Base-by-base conservation (phyloP, 2,888 invertebrate genomes). In the Buathra laborator region DNA sequence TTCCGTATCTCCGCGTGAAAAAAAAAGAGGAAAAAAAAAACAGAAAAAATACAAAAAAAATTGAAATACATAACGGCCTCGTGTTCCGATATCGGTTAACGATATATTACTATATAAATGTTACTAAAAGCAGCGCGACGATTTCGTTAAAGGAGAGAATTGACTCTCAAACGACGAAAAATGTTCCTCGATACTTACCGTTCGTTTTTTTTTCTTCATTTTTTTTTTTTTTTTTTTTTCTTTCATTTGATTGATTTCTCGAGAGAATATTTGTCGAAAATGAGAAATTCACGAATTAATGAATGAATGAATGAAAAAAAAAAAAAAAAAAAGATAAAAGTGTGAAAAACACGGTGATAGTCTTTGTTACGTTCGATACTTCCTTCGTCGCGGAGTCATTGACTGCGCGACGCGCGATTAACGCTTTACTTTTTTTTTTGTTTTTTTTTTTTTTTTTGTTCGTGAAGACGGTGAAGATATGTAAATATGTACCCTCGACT, bases 401-500 rank as follows among this genome's bases (percentile, higher is more conserved):
- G 19, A 24, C 10, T 16, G 56, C 24, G 59, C 1, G 29, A 44
- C 68, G 70, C 24, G 77, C 37, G 56, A 80, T 66, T 56, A 46
- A 46, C 32, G 66, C 64, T n/a, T 24, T 24, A 24, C 24, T 24
- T 24, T 24, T 24, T 24, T 24, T 24, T 24, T 70, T 24, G 1
- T 24, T 70, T 59, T 24, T 68, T 76, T 66, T 24, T 24, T 24
- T 70, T 81, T 72, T 59, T 51, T 59, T 24, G 70, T 76, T 66
- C 68, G 51, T 66, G 67, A 56, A 79, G 66, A 84, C 51, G 76
- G 78, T 62, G 77, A 83, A 66, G 56, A 56, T 10, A 84, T 90
- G 87, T 90, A 90, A 86, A 89, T 90, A 90, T 88, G 81, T 86
- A 87, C 84, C 79, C 80, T 87, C 85, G 85, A 87, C 24, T 87